Conservation (phyloP, 2,888 invertebrate genomes). For the Lycaena phlaeas region DNA sequence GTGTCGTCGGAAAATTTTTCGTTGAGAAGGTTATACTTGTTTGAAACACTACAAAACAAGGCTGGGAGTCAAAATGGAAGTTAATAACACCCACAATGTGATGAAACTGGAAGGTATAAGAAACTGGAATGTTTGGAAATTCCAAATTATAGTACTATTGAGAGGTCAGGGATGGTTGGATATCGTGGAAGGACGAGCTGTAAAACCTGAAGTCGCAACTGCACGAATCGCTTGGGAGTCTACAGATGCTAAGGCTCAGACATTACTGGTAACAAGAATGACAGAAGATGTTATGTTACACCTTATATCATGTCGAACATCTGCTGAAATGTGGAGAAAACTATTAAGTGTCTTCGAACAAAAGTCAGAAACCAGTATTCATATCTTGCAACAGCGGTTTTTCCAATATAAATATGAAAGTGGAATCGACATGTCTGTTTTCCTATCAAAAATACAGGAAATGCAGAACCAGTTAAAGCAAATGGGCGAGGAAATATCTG, state of each 20-base stretch:
- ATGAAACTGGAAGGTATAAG: too few species aligned
- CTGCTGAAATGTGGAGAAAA: slow-evolving; percentile 28
- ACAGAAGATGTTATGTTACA: slow-evolving; percentile 25
- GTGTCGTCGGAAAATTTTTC: too few species aligned
- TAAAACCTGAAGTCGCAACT: too few species aligned
- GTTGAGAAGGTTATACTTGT: too few species aligned
- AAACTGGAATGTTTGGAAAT: too few species aligned
- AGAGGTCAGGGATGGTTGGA: too few species aligned
- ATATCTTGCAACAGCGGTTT: slow-evolving; percentile 30
- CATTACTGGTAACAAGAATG: slow-evolving; percentile 23
- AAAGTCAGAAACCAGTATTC: too few species aligned
- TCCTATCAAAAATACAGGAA: slow-evolving; percentile 24
- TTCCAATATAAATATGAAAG: slow-evolving; percentile 17
- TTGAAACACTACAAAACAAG: too few species aligned
- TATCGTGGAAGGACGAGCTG: too few species aligned
- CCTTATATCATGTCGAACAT: slow-evolving; percentile 22
- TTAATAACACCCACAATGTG: too few species aligned
- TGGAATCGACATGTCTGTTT: not conserved
- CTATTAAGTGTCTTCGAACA: slow-evolving; percentile 28
- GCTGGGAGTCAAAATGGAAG: too few species aligned
- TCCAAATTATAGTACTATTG: too few species aligned
- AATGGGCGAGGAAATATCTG: slow-evolving; percentile 23
- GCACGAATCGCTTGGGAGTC: slow-evolving; percentile 15
- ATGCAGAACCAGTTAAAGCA: slow-evolving; percentile 22
- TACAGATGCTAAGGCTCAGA: slow-evolving; percentile 24